Percentiles rank a stretch among this genome's conserved stretches.
These are phyloP conservation scores for Leptopilina clavipes DNA, from an alignment of 1,140 invertebrate genomes.

Conservation along the genomic window DNA sequence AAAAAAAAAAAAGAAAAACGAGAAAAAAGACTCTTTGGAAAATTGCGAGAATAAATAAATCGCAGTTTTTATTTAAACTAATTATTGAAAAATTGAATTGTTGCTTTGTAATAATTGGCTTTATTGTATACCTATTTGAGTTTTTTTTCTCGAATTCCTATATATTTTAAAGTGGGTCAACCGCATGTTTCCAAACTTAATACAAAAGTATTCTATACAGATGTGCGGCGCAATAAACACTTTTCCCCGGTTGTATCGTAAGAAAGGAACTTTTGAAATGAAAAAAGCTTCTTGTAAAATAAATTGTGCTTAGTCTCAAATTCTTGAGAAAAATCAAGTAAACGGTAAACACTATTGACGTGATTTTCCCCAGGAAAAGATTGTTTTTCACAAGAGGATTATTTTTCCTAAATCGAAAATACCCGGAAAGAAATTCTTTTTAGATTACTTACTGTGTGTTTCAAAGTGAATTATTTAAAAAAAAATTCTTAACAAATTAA, in stretches of 20 bases:
- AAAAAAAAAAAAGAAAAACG: neutral
- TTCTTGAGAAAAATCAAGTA: neutral
- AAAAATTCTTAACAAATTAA: no score
- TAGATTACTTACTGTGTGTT: no score
- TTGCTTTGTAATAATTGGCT: neutral
- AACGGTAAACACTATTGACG: neutral
- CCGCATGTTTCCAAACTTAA: constrained; percentile 15
- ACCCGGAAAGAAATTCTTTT: no score
- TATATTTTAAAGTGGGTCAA: constrained; percentile 4
- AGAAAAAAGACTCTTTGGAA: neutral
- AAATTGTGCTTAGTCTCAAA: neutral
- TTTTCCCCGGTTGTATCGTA: neutral
- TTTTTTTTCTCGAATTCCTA: neutral
- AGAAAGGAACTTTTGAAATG: neutral
- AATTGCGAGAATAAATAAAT: neutral
- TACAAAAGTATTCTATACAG: constrained; percentile 21
- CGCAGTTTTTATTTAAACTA: neutral
- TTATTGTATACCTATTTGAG: neutral
- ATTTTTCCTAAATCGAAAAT: neutral
- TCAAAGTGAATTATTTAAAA: no score
- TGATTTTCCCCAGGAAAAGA: neutral
- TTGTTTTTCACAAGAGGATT: neutral
- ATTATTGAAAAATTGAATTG: neutral
- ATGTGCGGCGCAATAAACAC: constrained; percentile 12
- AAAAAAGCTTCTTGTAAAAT: constrained; percentile 2